phyloP scores from a whole-genome alignment of 2,113 vertebrate species.

The Rhombomys opimus region DNA sequence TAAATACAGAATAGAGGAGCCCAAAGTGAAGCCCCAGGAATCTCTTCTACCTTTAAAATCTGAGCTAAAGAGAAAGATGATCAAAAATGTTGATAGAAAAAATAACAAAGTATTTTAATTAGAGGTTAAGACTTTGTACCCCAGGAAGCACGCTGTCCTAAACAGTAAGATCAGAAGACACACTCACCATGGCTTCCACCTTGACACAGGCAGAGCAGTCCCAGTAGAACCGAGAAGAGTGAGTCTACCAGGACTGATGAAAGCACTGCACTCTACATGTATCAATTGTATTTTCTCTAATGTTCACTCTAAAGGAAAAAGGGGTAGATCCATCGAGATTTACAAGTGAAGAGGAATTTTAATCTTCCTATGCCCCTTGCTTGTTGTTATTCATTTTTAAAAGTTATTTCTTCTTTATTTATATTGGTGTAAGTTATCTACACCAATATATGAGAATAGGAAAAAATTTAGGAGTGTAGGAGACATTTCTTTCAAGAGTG shows the following conservation, averaged over 20 bases:
- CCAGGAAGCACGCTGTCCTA: neutral
- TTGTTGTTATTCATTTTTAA: neutral
- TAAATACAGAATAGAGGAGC: neutral
- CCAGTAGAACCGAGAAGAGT: neutral
- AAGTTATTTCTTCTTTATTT: neutral
- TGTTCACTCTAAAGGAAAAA: neutral
- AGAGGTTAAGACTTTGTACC: neutral
- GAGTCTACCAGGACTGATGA: accelerated
- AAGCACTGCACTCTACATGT: neutral
- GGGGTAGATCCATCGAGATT: neutral
- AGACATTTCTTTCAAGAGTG: neutral
- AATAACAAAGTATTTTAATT: neutral
- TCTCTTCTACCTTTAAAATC: neutral
- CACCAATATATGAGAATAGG: too few species aligned
- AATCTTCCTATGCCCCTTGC: neutral
- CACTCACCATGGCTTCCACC: neutral
- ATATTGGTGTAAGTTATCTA: neutral
- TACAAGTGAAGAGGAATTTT: neutral
- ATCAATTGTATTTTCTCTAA: neutral
- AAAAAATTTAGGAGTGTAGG: neutral
- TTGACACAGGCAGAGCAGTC: neutral
- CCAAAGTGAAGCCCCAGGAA: neutral
- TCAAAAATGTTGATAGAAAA: neutral
- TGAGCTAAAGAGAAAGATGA: neutral
- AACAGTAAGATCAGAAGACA: neutral